Base-by-base conservation (phyloP, 2,113 vertebrate species). In the Tachysurus vachellii region DNA sequence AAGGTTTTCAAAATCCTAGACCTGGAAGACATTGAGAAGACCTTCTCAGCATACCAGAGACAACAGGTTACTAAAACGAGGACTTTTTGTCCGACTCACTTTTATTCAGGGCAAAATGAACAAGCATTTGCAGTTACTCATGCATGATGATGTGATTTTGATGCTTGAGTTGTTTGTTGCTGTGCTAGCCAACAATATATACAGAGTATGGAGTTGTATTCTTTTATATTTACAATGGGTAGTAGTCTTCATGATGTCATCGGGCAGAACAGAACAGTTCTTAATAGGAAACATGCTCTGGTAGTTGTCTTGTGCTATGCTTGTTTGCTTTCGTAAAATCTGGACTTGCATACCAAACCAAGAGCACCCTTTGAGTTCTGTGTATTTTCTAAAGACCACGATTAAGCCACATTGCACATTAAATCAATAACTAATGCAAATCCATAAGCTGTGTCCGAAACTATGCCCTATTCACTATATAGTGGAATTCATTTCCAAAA, bases 31-130 rank as follows among this genome's bases (percentile, higher is more conserved):
- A 95, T 99, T 73, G 98, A 99, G 89, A 98, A 96, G 92, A 99
- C 97, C 0, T 99, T 99, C 93, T 99, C 98, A 0, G 98, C 98
- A 88, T 99, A 99, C 94, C 98, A 99, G 95, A 96, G 98, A 93
- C 98, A 99, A 92, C 98, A 99, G 98, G 98, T 99, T 36, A 73
- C 62, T 82, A 57, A 56, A 83, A 61, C 23, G 56, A 11, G 77
- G 36, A 26, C 11, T 75, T 53, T 76, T n/a, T 59, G 5, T 54
- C 23, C 42, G 26, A 54, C 26, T 36, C 9, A 31, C 6, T 47
- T n/a, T 56, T 73, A 42, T 84, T 82, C 71, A 80, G 14, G 12
- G 75, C 59, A 8, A 73, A 81, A 21, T 80, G 44, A 76, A 23
- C 62, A 84, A 66, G 31, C 66, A 84, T 88, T 87, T 77, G 77